Evolutionary conservation across 2,113 vertebrate species (phyloP), one percentile per base, ranked within the genome.

Genomic region (Poecile atricapillus): DNA sequence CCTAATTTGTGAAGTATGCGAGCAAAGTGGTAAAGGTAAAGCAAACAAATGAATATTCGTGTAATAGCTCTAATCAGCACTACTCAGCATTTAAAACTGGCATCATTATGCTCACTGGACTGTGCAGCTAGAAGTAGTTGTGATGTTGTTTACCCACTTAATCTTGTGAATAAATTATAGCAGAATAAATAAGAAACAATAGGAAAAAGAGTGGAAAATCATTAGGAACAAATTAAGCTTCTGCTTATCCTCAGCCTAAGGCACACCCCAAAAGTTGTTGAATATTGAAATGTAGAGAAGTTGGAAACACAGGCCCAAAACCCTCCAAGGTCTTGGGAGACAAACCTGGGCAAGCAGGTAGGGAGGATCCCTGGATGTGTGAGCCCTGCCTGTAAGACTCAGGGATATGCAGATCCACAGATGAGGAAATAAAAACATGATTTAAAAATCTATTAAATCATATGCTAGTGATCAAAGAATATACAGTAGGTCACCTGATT

Each of bases 101-200:
- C 85, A 91, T 94, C 75, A 39, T 97, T 81, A 69, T 91, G 94
- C 60, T 93, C 94, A 96, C 89, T 96, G 93, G 76, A 94, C 96
- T 95, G 75, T 95, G 86, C 14, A 90, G 75, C 82, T 90, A 78
- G 87, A 70, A 78, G 39, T 63, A 94, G 89, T 84, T 86, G 82
- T 68, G 93, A 89, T 96, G 79, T 60, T 97, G 88, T 94, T 97
- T 97, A 90, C 86, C 47, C 92, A 94, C n/a, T 94, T 93, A 89
- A 94, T 95, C 79, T 78, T 89, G 91, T 88, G 92, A 95, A 93
- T 95, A 93, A 93, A 95, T 95, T 95, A 97, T 96, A 95, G 93
- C 24, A 83, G 81, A 84, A 96, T 83, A 94, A 95, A 86, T 96
- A 96, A 95, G 87, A 97, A 96, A 93, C 83, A 97, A 91, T 56